phyloP scores from a whole-genome alignment of 2,888 invertebrate species.

The Gastracanthus pulcherrimus region DNA sequence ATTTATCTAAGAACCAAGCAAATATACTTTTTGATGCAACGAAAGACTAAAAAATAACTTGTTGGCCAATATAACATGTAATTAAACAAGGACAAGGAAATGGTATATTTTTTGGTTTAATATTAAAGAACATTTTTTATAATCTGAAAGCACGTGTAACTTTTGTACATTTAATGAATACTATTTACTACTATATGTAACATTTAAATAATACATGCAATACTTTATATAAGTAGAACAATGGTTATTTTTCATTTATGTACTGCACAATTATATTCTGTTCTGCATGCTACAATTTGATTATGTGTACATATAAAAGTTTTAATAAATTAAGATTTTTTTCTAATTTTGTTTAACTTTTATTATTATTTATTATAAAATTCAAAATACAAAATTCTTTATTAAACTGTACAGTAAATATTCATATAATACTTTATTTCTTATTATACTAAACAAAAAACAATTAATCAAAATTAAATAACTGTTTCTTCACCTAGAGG shows the following conservation, averaged over 20 bases:
- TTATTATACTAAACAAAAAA: neutral
- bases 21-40: constrained; percentile 51
- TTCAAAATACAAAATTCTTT: constrained; percentile 34
- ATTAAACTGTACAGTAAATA: constrained; percentile 42
- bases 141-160: constrained; percentile 52
- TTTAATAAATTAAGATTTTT: constrained; percentile 49
- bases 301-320: constrained; percentile 37
- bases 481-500: constrained; percentile 34
- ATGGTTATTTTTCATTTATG: constrained; percentile 37
- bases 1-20: constrained; percentile 39
- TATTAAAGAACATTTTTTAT: constrained; percentile 56
- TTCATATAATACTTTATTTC: constrained; percentile 28
- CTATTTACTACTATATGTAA: constrained; percentile 55
- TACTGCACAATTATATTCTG: constrained; percentile 40
- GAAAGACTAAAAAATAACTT: constrained; percentile 58
- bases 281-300: constrained; percentile 26
- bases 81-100: constrained; percentile 53
- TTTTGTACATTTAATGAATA: constrained; percentile 57
- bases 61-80: constrained; percentile 54
- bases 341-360: constrained; percentile 52
- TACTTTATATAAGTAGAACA: constrained; percentile 48
- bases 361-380: constrained; percentile 52
- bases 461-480: constrained; percentile 2
- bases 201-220: constrained; percentile 55
- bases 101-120: constrained; percentile 59